These are phyloP conservation scores for Neodiprion lecontei DNA, from an alignment of 1,140 invertebrate genomes.

Conservation along the genomic window DNA sequence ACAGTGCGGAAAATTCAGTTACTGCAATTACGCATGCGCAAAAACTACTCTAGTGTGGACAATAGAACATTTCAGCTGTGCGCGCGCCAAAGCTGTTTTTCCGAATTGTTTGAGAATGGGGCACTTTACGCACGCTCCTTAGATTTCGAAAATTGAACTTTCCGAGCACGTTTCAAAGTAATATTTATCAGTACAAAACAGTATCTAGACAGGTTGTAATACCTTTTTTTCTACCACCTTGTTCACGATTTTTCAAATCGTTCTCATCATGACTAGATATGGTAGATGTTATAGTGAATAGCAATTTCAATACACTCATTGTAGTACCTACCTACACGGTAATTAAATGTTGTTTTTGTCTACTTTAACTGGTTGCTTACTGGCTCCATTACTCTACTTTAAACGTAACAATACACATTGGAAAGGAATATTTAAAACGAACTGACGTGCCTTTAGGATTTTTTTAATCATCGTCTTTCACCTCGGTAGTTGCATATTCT, in stretches of 20 bases:
- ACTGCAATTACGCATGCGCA: not conserved
- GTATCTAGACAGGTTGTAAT: slow-evolving; percentile 6
- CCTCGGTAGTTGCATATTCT: too few species aligned
- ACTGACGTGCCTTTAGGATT: too few species aligned
- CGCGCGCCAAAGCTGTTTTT: not conserved
- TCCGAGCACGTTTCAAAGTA: not conserved
- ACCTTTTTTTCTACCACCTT: slow-evolving; percentile 4
- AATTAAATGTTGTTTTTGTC: too few species aligned
- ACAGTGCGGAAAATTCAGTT: not conserved
- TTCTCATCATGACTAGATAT: slow-evolving; percentile 15
- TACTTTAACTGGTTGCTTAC: too few species aligned
- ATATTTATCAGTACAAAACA: too few species aligned
- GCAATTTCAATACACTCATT: too few species aligned
- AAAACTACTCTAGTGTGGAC: not conserved
- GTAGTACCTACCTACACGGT: too few species aligned
- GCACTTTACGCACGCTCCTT: too few species aligned
- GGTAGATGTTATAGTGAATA: slow-evolving; percentile 12
- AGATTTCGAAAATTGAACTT: too few species aligned
- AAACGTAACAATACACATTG: slow-evolving; percentile 4
- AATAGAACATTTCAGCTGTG: not conserved
- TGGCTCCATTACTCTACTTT: slow-evolving; percentile 3
- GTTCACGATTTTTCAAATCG: slow-evolving; percentile 17
- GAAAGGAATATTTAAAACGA: too few species aligned
- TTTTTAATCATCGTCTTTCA: too few species aligned
- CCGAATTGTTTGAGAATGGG: too few species aligned